Conservation (phyloP, 2,888 invertebrate species). For the Philopedon plagiatum region DNA sequence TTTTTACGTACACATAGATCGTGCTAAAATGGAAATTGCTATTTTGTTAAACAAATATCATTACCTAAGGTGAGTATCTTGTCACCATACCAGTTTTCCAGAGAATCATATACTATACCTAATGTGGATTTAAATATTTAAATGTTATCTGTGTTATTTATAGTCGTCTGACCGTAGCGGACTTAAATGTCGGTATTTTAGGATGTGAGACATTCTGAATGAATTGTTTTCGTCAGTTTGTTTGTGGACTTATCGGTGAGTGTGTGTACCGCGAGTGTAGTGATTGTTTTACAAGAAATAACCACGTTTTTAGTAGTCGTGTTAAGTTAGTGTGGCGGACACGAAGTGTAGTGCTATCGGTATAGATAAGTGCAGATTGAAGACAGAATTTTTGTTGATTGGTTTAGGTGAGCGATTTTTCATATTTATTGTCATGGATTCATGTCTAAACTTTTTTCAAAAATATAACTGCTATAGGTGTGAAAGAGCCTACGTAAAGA, state of each 20-base stretch:
- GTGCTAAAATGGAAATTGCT: conserved; percentile 10
- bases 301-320: not conserved
- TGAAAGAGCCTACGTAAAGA: too few species aligned
- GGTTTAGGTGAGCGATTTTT: too few species aligned
- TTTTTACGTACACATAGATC: not conserved
- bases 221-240: conserved; percentile 31
- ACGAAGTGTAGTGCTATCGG: too few species aligned
- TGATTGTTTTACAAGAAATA: conserved; percentile 1
- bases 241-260: conserved; percentile 40
- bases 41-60: conserved; percentile 21
- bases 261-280: conserved; percentile 6
- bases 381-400: too few species aligned
- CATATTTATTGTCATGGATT: too few species aligned
- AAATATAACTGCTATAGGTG: too few species aligned
- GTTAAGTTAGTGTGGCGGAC: too few species aligned
- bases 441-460: too few species aligned
- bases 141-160: conserved; percentile 40
- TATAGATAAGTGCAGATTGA: too few species aligned
- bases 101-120: not conserved
- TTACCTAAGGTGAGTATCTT: conserved; percentile 27
- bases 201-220: conserved; percentile 36
- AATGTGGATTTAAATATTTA: conserved; percentile 38
- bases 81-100: conserved; percentile 29
- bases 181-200: conserved; percentile 47
- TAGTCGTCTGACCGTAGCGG: conserved; percentile 39